Base-by-base conservation (phyloP, 1,140 invertebrate genomes). In the Nasonia vitripennis region DNA sequence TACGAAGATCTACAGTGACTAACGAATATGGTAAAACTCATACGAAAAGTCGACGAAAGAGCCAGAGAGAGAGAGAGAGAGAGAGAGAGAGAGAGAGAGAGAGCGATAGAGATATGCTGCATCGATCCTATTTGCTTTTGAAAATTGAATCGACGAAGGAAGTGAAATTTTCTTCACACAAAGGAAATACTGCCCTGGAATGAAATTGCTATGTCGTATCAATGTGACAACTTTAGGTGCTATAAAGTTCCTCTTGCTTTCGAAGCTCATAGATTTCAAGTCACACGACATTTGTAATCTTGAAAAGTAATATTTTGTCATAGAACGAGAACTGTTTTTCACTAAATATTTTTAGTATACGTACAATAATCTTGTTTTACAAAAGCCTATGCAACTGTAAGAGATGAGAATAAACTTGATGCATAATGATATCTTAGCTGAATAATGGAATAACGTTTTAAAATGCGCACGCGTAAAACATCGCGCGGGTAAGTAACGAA, bases 1-100 rank as follows among this genome's bases (percentile, higher is more conserved):
- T 20, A 62, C 6, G 55, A 55, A n/a, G 6, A 62, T 62, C 20
- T 62, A 62, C 20, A 62, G 55, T 7, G 17, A 62, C 55, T 62
- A 62, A 62, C 55, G 20, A 62, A 62, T 62, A 62, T 62, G 55
- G 55, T n/a, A n/a, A 62, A 62, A 62, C 55, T 62, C 55, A 62
- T 62, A n/a, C 4, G 55, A 62, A 62, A 62, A 62, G 55, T 62
- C 17, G 17, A n/a, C 20, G 55, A 62, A n/a, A 62, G 6, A 7
- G 17, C 1, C 5, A 6, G 55, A 20, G 17, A 51, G 2, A 14
- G 14, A 17, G 11, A 3, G 48, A 51, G 12, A 14, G 48, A 51
- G 48, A 12, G 48, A 17, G 48, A 17, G 48, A 51, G 14, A 17
- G 11, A 14, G 48, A 17, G 48, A 51, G 48, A 51, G 48, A 51